Base-by-base conservation (phyloP, 1,140 invertebrate genomes). In the Diploscapter pachys region DNA sequence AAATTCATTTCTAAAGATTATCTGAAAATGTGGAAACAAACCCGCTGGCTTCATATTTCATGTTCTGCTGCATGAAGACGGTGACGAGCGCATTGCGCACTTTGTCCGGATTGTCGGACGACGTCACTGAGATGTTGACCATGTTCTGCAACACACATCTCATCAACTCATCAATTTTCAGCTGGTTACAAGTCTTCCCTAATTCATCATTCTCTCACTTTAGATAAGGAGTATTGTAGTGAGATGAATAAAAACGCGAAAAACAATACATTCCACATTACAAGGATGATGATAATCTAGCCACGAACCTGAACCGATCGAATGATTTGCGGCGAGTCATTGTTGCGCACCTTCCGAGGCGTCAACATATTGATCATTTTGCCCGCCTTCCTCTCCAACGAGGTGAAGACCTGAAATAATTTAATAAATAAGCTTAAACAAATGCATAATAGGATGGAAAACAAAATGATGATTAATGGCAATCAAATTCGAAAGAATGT, bases 71-170 rank as follows among this genome's bases (percentile, higher is more conserved):
- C 31, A 78, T 56, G 62, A 80, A 78, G 3, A 79, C 76, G 5
- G 51, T 59, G 9, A 80, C 71, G 31, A 80, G 53, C 63, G 72
- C 54, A 8, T 61, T 52, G 61, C 64, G 72, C 9, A 80, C 78
- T 13, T 71, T 56, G 50, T 80, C 73, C 8, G 79, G 79, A 63
- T 80, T 72, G 8, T 66, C 51, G 5, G 68, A 77, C 6, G 78
- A 75, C 59, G 79, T 80, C 65, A 79, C 70, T 9, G 77, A 79
- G 4, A 80, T 73, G 62, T 80, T 80, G n/a, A 80, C 73, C 72
- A 79, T 77, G 5, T 51, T 56, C 76, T 76, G 62, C 4, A 76
- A 76, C 9, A 68, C n/a, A 11, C 2, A 11, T 2, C 11, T 59
- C 13, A 13, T 11, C 57, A 59, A 59, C 11, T 11, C 11, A 11